These are phyloP conservation scores for Nebria brevicollis DNA, from an alignment of 2,888 invertebrate species.

Conservation along the genomic window DNA sequence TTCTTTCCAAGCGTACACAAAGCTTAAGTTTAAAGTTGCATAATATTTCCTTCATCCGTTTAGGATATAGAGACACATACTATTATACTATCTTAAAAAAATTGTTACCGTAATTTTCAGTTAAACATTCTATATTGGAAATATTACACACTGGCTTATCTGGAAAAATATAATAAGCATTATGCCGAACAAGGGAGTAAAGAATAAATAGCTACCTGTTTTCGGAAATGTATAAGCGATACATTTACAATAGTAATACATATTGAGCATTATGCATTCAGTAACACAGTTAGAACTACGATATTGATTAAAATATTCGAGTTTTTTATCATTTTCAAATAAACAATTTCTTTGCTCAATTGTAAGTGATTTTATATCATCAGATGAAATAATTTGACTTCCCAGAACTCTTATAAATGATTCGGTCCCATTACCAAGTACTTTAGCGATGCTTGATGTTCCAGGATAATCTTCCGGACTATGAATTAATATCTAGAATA, in stretches of 20 bases:
- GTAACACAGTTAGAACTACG: slow-evolving; percentile 57
- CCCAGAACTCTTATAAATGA: slow-evolving; percentile 47
- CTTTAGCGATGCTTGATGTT: slow-evolving; percentile 46
- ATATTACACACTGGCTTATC: slow-evolving; percentile 56
- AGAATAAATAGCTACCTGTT: slow-evolving; percentile 41
- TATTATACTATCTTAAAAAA: neutral
- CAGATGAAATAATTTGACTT: slow-evolving; percentile 52
- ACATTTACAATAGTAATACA: slow-evolving; percentile 55
- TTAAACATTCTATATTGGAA: slow-evolving; percentile 56
- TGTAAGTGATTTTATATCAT: slow-evolving; percentile 52
- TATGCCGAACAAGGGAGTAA: no score
- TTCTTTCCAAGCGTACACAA: no score
- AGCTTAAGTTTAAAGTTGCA: no score
- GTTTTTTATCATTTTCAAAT: slow-evolving; percentile 49
- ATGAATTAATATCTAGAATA: slow-evolving; percentile 47
- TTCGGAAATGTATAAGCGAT: slow-evolving; percentile 56
- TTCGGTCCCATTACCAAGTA: slow-evolving; percentile 47
- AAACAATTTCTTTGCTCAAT: slow-evolving; percentile 55
- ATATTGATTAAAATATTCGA: slow-evolving; percentile 56
- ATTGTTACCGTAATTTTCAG: slow-evolving; percentile 37
- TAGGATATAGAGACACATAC: neutral
- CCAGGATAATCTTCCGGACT: slow-evolving; percentile 48
- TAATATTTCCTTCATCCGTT: neutral
- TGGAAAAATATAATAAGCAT: slow-evolving; percentile 43
- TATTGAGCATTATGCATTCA: slow-evolving; percentile 53